These are phyloP conservation scores for Epinephelus awoara DNA, from an alignment of 2,797 vertebrate genomes.

Conservation along the genomic window DNA sequence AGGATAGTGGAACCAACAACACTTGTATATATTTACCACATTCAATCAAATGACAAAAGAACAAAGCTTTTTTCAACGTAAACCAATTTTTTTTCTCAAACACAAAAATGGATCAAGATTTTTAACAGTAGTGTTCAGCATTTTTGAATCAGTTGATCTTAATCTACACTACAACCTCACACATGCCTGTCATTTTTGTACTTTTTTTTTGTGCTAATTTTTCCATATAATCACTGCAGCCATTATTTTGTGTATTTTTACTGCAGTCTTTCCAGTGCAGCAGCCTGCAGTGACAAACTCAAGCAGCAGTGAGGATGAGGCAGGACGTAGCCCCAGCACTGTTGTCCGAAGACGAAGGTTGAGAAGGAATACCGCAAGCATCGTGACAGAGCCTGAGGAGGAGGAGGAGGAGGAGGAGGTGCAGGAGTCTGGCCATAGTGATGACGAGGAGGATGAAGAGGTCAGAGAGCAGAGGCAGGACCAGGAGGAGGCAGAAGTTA, in stretches of 20 bases:
- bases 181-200: slow-evolving; percentile 10
- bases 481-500: slow-evolving; percentile 40
- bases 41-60: too few species aligned
- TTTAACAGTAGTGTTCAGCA: neutral
- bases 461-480: slow-evolving; percentile 63
- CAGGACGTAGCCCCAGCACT: slow-evolving; percentile 68
- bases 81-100: neutral
- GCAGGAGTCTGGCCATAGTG: slow-evolving; percentile 70
- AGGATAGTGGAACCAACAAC: too few species aligned
- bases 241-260: slow-evolving; percentile 27
- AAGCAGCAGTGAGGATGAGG: slow-evolving; percentile 91
- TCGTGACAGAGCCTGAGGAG: slow-evolving; percentile 81
- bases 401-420: slow-evolving; percentile 70
- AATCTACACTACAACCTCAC: slow-evolving; percentile 16
- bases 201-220: neutral
- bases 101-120: neutral
- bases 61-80: too few species aligned
- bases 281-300: slow-evolving; percentile 76
- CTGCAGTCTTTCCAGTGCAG: slow-evolving; percentile 76
- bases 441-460: slow-evolving; percentile 78
- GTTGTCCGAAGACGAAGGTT: slow-evolving; percentile 87
- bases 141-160: neutral
- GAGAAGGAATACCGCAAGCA: slow-evolving; percentile 82
- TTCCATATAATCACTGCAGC: neutral
- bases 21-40: too few species aligned